Conservation (phyloP, 1,140 invertebrate species). For the Schlechtendalia chinensis region DNA sequence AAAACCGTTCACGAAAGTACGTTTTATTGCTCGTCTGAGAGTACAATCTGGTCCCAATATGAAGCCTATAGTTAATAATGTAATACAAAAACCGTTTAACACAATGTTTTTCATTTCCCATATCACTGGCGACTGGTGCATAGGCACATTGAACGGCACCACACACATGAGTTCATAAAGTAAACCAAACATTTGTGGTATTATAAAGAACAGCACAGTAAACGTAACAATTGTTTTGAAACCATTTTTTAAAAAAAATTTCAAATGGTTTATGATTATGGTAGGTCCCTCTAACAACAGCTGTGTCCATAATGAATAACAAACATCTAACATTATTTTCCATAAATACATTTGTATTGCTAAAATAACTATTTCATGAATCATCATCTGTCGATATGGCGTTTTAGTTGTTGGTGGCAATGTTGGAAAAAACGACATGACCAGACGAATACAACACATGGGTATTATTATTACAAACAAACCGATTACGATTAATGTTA, state of each 20-base stretch:
- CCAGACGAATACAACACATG: constrained; percentile 80
- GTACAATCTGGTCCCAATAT: constrained; percentile 98
- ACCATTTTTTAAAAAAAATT: constrained; percentile 67
- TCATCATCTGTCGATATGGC: no score
- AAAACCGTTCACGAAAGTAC: constrained; percentile 63
- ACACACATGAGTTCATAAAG: constrained; percentile 88
- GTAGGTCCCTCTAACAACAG: constrained; percentile 85
- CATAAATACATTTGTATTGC: constrained; percentile 90
- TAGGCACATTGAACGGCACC: constrained; percentile 85
- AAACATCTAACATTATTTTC: constrained; percentile 88
- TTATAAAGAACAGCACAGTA: constrained; percentile 79
- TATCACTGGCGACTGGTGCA: constrained; percentile 92
- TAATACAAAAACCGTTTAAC: constrained; percentile 96
- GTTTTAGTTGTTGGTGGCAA: no score
- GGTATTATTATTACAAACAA: constrained; percentile 82
- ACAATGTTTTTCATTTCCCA: constrained; percentile 95
- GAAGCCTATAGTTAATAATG: constrained; percentile 75
- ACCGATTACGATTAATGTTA: constrained; percentile 80
- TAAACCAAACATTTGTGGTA: constrained; percentile 88
- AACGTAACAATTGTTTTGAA: constrained; percentile 71
- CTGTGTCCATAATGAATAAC: constrained; percentile 65
- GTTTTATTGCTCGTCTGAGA: constrained; percentile 84
- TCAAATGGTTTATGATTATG: constrained; percentile 62
- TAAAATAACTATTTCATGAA: constrained; percentile 73
- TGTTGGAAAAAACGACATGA: constrained; percentile 65